Conservation (phyloP, 2,113 vertebrate species). For the Oncorhynchus gorbuscha region DNA sequence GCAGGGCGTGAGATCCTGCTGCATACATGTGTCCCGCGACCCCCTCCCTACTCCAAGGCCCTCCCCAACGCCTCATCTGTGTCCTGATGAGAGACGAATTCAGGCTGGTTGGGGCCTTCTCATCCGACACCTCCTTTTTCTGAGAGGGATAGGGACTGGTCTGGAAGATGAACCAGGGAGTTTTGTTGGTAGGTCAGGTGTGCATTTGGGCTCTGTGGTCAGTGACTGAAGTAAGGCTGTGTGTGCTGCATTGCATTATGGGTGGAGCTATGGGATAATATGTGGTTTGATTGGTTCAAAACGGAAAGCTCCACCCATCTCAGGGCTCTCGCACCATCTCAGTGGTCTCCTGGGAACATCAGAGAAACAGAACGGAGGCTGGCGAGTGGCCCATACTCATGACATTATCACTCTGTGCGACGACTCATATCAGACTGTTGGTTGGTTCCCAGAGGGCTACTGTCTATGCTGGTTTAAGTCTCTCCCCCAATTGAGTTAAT, state of each 20-base stretch:
- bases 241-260: neutral
- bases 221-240: neutral
- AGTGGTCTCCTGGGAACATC: neutral
- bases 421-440: neutral
- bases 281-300: neutral
- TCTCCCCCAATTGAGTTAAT: neutral
- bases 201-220: neutral
- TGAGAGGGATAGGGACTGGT: constrained; percentile 53
- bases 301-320: neutral
- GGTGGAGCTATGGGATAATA: constrained; percentile 1
- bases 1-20: constrained; percentile 88
- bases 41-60: constrained; percentile 87
- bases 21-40: constrained; percentile 81
- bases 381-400: neutral
- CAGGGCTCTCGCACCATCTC: neutral
- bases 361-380: neutral
- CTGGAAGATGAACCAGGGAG: neutral
- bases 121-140: constrained; percentile 94
- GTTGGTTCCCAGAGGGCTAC: neutral
- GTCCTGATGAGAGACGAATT: constrained; percentile 92
- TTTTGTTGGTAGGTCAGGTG: neutral
- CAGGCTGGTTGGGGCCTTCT: constrained; percentile 90
- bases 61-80: constrained; percentile 93
- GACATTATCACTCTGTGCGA: neutral
- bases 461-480: neutral